Conservation (phyloP, 2,113 vertebrate species). For the Entelurus aequoreus region DNA sequence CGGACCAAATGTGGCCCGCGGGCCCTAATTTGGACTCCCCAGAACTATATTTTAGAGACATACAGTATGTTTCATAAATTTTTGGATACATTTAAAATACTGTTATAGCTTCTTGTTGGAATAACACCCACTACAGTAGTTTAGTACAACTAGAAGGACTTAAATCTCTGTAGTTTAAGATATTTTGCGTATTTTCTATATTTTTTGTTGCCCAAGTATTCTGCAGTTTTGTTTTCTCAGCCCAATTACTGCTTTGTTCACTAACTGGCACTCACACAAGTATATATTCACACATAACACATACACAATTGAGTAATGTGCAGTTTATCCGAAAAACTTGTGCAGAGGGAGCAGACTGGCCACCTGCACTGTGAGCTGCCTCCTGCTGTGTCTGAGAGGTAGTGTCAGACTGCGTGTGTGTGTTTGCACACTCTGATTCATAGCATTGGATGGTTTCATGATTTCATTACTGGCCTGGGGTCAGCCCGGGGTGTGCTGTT, state of each 20-base stretch:
- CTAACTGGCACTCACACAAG: neutral
- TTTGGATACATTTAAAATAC: too few relatives aligned
- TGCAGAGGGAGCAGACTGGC: slow-evolving; percentile 18
- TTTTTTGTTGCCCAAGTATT: neutral
- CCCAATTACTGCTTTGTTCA: slow-evolving; percentile 2
- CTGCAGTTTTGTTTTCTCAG: neutral
- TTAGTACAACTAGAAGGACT: neutral
- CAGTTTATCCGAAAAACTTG: slow-evolving; percentile 34
- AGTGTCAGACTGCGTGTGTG: slow-evolving; percentile 2
- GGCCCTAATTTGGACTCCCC: too few relatives aligned
- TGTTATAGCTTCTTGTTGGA: neutral
- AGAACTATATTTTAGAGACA: too few relatives aligned
- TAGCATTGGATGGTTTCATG: slow-evolving; percentile 43
- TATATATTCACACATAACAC: slow-evolving; percentile 6
- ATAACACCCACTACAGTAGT: neutral
- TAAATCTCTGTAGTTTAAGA: neutral
- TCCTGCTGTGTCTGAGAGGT: slow-evolving; percentile 31
- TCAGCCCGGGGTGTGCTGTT: slow-evolving; percentile 38
- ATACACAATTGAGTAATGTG: slow-evolving; percentile 19
- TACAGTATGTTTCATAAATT: too few relatives aligned
- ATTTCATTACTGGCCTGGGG: slow-evolving; percentile 53
- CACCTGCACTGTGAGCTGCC: slow-evolving; percentile 40
- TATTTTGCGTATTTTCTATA: neutral
- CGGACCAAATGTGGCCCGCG: too few relatives aligned
- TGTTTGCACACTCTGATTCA: slow-evolving; percentile 38